phyloP scores from a whole-genome alignment of 2,797 vertebrate genomes.

The Lepilemur septentrionalis region DNA sequence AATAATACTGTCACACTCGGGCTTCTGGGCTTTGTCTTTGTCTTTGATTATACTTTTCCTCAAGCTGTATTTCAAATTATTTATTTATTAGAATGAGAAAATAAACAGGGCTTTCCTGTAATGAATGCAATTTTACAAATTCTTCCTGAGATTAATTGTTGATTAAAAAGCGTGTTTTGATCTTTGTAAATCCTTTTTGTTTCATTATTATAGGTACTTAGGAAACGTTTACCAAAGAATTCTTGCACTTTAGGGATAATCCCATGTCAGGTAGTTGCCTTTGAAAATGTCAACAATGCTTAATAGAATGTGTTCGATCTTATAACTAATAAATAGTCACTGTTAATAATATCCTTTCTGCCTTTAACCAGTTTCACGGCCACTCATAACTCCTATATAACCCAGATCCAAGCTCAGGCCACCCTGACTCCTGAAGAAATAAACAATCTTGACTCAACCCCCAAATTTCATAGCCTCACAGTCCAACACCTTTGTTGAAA shows the following conservation, averaged over 20 bases:
- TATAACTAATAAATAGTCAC: neutral
- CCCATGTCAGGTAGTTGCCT: neutral
- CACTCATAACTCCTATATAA: neutral
- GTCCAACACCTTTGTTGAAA: neutral
- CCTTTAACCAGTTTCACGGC: neutral
- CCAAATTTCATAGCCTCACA: neutral
- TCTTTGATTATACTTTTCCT: conserved; percentile 15
- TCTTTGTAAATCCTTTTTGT: neutral
- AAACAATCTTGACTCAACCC: neutral
- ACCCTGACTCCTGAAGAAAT: conserved; percentile 21
- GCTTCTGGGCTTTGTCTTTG: neutral
- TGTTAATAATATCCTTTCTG: neutral
- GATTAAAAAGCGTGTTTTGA: neutral
- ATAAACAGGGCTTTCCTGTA: neutral
- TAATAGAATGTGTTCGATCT: neutral
- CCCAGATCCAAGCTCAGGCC: neutral
- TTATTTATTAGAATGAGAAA: conserved; percentile 51
- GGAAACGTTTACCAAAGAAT: conserved; percentile 1
- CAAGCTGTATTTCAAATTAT: conserved; percentile 33
- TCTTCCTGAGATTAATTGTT: conserved; percentile 40
- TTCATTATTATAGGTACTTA: conserved; percentile 12
- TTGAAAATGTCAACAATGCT: neutral
- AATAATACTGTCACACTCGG: neutral
- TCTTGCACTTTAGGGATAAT: conserved; percentile 2
- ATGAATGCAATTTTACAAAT: conserved; percentile 27